These are phyloP conservation scores for Dione vanillae DNA, from an alignment of 2,888 invertebrate species.

Conservation along the genomic window DNA sequence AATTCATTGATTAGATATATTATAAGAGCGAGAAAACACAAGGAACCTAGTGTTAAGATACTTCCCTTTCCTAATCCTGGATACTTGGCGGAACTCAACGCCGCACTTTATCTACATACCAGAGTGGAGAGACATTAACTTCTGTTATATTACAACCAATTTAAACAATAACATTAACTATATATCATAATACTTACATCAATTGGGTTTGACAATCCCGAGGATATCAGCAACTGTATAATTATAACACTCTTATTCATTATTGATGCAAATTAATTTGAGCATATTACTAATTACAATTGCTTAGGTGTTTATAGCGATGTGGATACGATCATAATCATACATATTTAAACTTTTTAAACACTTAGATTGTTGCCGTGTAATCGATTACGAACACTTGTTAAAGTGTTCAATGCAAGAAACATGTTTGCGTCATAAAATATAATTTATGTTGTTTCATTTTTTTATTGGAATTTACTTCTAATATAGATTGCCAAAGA, in stretches of 20 bases:
- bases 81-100: too few species aligned
- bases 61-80: too few species aligned
- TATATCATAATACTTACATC: constrained; percentile 28
- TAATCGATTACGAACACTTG: constrained; percentile 13
- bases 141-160: too few species aligned
- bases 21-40: too few species aligned
- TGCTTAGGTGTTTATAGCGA: constrained; percentile 8
- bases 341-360: constrained; percentile 4
- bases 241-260: constrained; percentile 34
- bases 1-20: too few species aligned
- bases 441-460: not conserved
- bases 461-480: constrained; percentile 2
- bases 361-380: not conserved
- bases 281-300: constrained; percentile 20
- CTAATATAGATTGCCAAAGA: constrained; percentile 14
- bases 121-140: too few species aligned
- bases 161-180: too few species aligned
- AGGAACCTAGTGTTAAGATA: too few species aligned
- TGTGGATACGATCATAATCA: not conserved
- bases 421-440: constrained; percentile 5
- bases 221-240: constrained; percentile 23
- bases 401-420: constrained; percentile 24
- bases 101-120: too few species aligned
- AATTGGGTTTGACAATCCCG: constrained; percentile 19
- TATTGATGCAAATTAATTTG: constrained; percentile 18